Conservation (phyloP, 1,140 invertebrate genomes). For the Melanaphis sacchari region DNA sequence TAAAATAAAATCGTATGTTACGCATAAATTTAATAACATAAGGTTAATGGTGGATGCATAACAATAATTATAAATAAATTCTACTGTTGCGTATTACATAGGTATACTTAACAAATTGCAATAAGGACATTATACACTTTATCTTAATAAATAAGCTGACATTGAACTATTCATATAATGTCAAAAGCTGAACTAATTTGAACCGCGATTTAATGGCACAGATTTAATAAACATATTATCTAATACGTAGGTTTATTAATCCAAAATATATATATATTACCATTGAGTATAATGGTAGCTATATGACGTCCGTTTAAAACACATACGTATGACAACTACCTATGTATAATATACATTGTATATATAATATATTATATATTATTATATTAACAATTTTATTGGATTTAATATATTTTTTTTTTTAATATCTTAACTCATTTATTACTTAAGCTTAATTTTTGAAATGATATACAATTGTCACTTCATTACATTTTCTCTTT, state of each 20-base stretch:
- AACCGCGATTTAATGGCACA: not conserved
- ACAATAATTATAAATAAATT: not conserved
- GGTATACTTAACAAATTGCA: not conserved
- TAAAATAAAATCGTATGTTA: not conserved
- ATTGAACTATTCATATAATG: not conserved
- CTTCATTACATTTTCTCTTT: too few species aligned
- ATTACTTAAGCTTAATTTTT: too few species aligned
- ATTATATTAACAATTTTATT: too few species aligned
- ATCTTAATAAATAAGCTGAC: not conserved
- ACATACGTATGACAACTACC: too few species aligned
- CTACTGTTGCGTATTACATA: not conserved
- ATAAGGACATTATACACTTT: not conserved
- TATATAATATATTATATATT: too few species aligned
- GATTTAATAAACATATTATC: not conserved
- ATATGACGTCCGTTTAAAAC: too few species aligned
- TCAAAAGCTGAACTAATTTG: not conserved
- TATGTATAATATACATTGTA: too few species aligned
- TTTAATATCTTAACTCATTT: too few species aligned
- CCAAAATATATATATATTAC: too few species aligned
- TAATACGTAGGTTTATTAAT: not conserved
- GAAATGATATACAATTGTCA: too few species aligned
- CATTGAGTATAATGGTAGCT: too few species aligned
- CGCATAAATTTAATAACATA: not conserved
- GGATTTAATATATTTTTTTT: too few species aligned
- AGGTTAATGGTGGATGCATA: not conserved